A percentile compares a stretch with the other conserved stretches of the same genome.
Evolutionary conservation across 2,888 invertebrate genomes (phyloP).

Genomic region (Andrena hattorfiana): DNA sequence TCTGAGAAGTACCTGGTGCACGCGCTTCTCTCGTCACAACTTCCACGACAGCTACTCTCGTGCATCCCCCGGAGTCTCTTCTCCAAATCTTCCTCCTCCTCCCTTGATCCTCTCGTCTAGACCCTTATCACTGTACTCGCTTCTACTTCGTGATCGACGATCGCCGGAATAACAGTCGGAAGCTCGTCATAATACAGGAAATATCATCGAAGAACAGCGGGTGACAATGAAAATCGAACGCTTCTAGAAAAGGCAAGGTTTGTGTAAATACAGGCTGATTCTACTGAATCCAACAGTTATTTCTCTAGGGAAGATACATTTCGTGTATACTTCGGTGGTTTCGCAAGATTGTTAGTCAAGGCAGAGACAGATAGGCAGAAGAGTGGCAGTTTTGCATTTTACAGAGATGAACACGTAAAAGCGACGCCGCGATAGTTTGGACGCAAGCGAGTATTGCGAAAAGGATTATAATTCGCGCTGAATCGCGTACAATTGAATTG

Average conservation of each 20-base stretch:
- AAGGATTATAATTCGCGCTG: conserved; percentile 23
- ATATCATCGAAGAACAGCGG: too few species aligned
- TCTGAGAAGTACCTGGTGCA: conserved; percentile 62
- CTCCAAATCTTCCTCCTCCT: neutral
- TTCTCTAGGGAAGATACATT: too few species aligned
- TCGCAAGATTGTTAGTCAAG: too few species aligned
- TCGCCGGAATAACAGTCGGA: too few species aligned
- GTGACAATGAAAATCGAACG: too few species aligned
- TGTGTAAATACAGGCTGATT: conserved; percentile 7
- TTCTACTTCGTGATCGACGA: too few species aligned
- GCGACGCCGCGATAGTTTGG: neutral
- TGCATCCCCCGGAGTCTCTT: conserved; percentile 25
- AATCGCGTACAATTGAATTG: conserved; percentile 38
- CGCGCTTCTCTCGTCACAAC: conserved; percentile 58
- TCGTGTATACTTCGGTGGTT: too few species aligned
- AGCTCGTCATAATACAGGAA: too few species aligned
- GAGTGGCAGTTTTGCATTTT: too few species aligned
- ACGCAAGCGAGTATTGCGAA: conserved; percentile 22
- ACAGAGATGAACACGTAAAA: too few species aligned
- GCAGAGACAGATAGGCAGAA: too few species aligned
- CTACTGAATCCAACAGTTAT: conserved; percentile 12
- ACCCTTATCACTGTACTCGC: neutral
- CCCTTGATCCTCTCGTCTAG: neutral
- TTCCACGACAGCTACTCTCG: conserved; percentile 56
- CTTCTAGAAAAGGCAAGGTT: conserved; percentile 1